Percentiles rank a stretch among this genome's conserved stretches.
Evolutionary conservation across 2,797 vertebrate species (phyloP).

Genomic region (Fistularia tabacaria): DNA sequence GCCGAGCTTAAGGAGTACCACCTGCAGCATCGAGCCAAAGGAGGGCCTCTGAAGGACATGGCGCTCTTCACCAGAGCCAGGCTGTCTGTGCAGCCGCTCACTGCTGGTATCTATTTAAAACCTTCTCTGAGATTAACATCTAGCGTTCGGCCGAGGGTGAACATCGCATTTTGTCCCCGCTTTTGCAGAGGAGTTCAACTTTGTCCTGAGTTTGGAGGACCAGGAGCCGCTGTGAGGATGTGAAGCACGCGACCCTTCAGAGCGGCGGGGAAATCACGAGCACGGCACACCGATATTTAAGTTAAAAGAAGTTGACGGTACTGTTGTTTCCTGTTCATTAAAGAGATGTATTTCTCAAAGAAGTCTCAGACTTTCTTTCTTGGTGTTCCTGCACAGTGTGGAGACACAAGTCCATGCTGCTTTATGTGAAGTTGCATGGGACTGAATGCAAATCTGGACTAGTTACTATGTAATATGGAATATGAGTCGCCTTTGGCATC

Average conservation of each 20-base stretch:
- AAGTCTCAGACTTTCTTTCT: too few species aligned
- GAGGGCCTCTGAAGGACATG: conserved; percentile 83
- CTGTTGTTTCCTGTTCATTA: too few species aligned
- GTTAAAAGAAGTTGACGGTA: too few species aligned
- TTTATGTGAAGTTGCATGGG: too few species aligned
- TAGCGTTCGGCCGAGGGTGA: background rate
- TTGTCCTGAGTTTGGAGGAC: conserved; percentile 87
- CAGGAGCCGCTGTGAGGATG: conserved; percentile 65
- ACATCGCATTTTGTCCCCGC: conserved; percentile 17
- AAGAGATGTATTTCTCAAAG: too few species aligned
- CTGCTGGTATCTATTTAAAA: conserved; percentile 71
- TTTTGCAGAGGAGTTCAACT: conserved; percentile 89
- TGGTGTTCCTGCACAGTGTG: too few species aligned
- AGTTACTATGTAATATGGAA: too few species aligned
- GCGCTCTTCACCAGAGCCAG: conserved; percentile 85
- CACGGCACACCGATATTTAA: too few species aligned
- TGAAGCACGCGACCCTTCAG: background rate
- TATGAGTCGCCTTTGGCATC: too few species aligned
- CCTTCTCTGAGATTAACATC: background rate
- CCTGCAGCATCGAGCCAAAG: conserved; percentile 76
- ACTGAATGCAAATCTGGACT: too few species aligned
- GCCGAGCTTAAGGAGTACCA: conserved; percentile 87
- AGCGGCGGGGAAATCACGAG: too few species aligned
- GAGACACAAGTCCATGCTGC: too few species aligned
- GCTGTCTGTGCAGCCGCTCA: conserved; percentile 90